Evolutionary conservation across 1,140 invertebrate species (phyloP), one percentile per base, ranked within the genome.

Genomic region (Heliconius nattereri): DNA sequence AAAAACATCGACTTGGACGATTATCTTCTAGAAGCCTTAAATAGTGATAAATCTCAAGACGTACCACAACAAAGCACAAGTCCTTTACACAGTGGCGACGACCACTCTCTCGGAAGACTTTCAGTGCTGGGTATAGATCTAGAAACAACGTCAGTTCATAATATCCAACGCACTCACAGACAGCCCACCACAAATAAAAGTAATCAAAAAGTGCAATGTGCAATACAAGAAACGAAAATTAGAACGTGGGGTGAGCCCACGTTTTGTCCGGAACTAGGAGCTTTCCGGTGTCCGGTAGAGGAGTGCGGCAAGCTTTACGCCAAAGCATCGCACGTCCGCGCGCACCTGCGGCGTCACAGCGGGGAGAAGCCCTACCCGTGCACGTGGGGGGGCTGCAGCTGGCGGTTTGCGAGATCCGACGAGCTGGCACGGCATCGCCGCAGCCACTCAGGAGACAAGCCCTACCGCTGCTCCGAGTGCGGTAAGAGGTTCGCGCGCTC

Each of bases 331-430:
- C 98, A 99, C 91, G 95, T 99, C 29, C 98, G 99, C 88, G 98
- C 98, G 3, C 99, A 99, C 90, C 91, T 99, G 73, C 95, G 98
- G 3, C 96, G 98, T 16, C 98, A 99, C 92, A 98, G 98, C 2
- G 98, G 98, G 1, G 98, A 99, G 92, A 99, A 99, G 89, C 98
- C 98, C 0, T 99, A 99, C 88, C 95, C 95, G 7, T 98, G 97
- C 90, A 97, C 97, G 71, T 99, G 98, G 98, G 95, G 96, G 3
- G 97, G 97, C n/a, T 99, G 98, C 92, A 96, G 96, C 11, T 99
- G 98, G 98, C 96, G 97, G 79, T 99, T 99, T 94, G 98, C 98
- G 3, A 95, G 98, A 57, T 99, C 98, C 0, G 98, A 99, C 88
- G 98, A 99, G 91, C 94, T 99, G 49, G 97, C 98, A 1, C 95